Percentiles rank a stretch among this genome's conserved stretches.
These are phyloP conservation scores for Theodoxus fluviatilis DNA, from an alignment of 2,888 invertebrate species.

Conservation along the genomic window DNA sequence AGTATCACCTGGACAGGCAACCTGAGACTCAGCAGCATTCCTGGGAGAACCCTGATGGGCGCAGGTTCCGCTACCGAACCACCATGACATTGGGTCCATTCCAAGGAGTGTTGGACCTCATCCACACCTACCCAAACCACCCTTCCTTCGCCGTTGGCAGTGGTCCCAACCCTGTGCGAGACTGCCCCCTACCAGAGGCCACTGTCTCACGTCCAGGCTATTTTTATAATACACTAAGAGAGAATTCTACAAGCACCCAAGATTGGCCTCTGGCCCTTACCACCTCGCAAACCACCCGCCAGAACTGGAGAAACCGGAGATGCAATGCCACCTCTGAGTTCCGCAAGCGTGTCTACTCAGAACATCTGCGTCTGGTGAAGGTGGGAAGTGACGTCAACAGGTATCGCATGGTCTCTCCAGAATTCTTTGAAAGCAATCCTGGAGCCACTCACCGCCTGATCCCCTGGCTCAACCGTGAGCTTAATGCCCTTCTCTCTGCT, in stretches of 20 bases:
- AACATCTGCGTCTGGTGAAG: conserved; percentile 81
- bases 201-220: too few species aligned
- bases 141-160: too few species aligned
- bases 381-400: conserved; percentile 49
- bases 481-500: conserved; percentile 74
- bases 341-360: conserved; percentile 78
- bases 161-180: too few species aligned
- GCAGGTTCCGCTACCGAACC: conserved; percentile 62
- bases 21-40: conserved; percentile 28
- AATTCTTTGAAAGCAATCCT: conserved; percentile 70
- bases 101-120: too few species aligned
- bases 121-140: too few species aligned
- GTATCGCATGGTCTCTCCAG: conserved; percentile 48
- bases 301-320: conserved; percentile 33
- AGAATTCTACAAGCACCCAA: too few species aligned
- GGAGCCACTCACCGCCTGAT: conserved; percentile 82
- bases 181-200: too few species aligned
- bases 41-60: conserved; percentile 36
- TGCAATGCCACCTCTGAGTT: conserved; percentile 50
- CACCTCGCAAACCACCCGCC: conserved; percentile 37
- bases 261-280: too few species aligned
- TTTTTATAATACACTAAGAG: too few species aligned
- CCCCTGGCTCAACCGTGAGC: conserved; percentile 87
- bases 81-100: conserved; percentile 59
- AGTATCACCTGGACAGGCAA: conserved; percentile 33